Base-by-base conservation (phyloP, 2,113 vertebrate species). In the Percopsis transmontana region DNA sequence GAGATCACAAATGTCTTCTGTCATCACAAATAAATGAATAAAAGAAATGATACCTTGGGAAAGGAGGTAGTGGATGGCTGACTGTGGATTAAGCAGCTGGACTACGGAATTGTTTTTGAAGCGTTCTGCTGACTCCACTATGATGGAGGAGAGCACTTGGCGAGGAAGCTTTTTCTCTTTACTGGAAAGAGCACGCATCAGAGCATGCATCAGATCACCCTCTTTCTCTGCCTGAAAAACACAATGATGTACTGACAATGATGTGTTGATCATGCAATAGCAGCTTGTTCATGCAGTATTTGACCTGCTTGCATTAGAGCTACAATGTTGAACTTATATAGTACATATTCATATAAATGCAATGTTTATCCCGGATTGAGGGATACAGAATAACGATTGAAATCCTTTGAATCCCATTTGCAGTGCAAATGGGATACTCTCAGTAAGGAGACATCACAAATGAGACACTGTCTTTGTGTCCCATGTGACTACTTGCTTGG, bases 71-170 rank as follows among this genome's bases (percentile, higher is more conserved):
- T 72, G 62, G 3, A 89, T 10, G 7, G 89, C 87, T 8, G 90
- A 90, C 60, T 92, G 86, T 0, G 80, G 75, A 9, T 85, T 41
- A 0, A 93, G 81, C 42, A 93, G 74, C 56, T 78, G 77, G 15
- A 12, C 14, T 10, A 86, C 75, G 12, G 10, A 1, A 44, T 77
- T 19, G n/a, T 66, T 45, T 45, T 38, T 48, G 58, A 83, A 88
- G 0, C 58, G 59, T 0, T 50, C 19, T 9, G 83, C 75, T 2
- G 92, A 93, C 66, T 87, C 74, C 2, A 88, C 48, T 39, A 93
- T 66, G 3, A 92, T 48, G 5, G 72, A 70, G 13, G 91, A 92
- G 42, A 82, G 5, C 7, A 93, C 27, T 0, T 1, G 39, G 1
- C 10, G 18, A 2, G 80, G 79, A 38, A 70, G 19, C 0, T 11